phyloP scores from a whole-genome alignment of 2,113 vertebrate species.

The Eublepharis macularius region DNA sequence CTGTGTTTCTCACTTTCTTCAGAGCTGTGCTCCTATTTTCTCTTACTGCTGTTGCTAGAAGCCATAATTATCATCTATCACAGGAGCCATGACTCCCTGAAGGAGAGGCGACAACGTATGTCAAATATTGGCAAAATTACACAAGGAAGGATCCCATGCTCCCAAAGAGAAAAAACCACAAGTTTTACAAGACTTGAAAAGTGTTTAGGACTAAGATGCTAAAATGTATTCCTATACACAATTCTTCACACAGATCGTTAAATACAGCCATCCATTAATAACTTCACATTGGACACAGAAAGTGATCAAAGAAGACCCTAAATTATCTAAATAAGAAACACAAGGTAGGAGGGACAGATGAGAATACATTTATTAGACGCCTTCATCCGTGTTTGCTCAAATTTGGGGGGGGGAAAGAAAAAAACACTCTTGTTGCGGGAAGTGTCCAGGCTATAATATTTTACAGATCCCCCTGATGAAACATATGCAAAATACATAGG shows the following conservation, averaged over 20 bases:
- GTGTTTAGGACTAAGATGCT: neutral
- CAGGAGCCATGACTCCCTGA: neutral
- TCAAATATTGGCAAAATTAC: neutral
- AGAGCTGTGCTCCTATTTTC: neutral
- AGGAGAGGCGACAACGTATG: neutral
- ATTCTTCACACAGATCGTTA: neutral
- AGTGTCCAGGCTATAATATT: no score
- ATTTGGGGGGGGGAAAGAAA: no score
- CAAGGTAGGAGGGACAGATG: neutral
- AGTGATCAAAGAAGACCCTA: neutral
- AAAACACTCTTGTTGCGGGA: no score
- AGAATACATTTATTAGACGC: conserved; percentile 15
- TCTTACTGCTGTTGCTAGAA: neutral
- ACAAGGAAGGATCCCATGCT: neutral
- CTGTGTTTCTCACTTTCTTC: neutral
- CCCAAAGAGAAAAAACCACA: neutral
- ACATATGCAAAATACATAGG: no score
- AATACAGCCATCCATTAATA: neutral
- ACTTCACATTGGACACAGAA: neutral
- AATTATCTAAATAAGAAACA: no score
- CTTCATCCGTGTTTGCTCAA: no score
- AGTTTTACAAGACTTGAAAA: neutral
- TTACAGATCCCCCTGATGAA: no score
- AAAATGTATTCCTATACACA: neutral
- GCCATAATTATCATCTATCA: neutral